Base-by-base conservation (phyloP, 2,888 invertebrate genomes). In the Mactromeris polynyma region DNA sequence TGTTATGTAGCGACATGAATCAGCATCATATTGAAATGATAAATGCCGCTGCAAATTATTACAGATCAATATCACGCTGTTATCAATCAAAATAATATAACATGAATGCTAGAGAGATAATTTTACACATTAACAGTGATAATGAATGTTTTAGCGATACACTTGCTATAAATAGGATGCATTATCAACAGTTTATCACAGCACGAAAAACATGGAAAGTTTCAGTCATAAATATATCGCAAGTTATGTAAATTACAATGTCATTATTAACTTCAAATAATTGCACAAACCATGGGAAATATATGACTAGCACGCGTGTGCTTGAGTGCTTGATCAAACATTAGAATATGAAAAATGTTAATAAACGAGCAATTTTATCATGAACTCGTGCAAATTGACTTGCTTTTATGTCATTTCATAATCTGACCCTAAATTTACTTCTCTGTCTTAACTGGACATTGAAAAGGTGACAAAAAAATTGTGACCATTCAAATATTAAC, bases 41-140 rank as follows among this genome's bases (percentile, higher is more conserved):
- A 26, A 64, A 64, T 26, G 26, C 26, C 26, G 58, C 58, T n/a
- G 58, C 58, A 64, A 64, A 26, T 64, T 64, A 64, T 64, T 9
- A 26, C n/a, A 64, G 58, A 64, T 64, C 58, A 64, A 64, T 64
- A 64, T 64, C 26, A 64, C 58, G 11, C 58, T 64, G 58, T 64
- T 64, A 64, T 64, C 26, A 64, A 64, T 64, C 58, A 64, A 64
- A 64, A 64, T 64, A 64, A 64, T 64, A 64, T 64, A 64, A 64
- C 58, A 64, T 64, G 58, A 64, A 64, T 7, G 26, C n/a, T 26
- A 64, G n/a, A 26, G 58, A 26, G 58, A 64, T 64, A 64, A 26
- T 26, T 64, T 64, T 26, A 26, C 26, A 26, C 58, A 26, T 6
- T 26, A 26, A 64, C 58, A 26, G 58, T 64, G 58, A 64, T 64